Evolutionary conservation across 2,888 invertebrate species (phyloP).

Genomic region (Antheraea yamamai): DNA sequence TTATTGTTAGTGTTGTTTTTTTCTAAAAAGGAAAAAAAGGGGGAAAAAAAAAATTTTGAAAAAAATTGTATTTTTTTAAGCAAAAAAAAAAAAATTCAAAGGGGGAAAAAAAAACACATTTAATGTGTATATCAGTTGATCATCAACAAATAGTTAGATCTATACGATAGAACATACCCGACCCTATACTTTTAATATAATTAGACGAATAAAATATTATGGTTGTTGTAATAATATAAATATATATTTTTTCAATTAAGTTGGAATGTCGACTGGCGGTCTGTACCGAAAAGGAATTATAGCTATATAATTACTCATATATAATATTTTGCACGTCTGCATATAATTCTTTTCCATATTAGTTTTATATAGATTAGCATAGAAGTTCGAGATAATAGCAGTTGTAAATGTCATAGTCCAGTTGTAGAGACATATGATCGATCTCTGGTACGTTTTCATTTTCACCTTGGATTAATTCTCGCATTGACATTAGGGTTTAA

Average conservation of each 20-base stretch:
- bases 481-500: too few relatives aligned
- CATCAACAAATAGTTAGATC: not conserved
- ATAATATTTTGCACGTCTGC: not conserved
- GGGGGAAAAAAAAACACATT: too few relatives aligned
- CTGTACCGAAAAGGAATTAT: not conserved
- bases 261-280: slow-evolving; percentile 36
- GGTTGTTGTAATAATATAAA: slow-evolving; percentile 61
- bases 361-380: not conserved
- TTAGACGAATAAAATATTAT: slow-evolving; percentile 41
- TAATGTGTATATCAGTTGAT: not conserved
- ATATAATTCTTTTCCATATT: not conserved
- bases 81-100: not conserved
- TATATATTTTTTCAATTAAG: slow-evolving; percentile 66
- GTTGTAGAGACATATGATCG: not conserved
- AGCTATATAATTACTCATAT: not conserved
- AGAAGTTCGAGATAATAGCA: not conserved
- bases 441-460: too few relatives aligned
- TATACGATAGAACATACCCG: not conserved
- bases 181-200: slow-evolving; percentile 26
- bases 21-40: too few relatives aligned
- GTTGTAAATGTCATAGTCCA: not conserved
- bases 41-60: too few relatives aligned
- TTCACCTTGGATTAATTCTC: too few relatives aligned
- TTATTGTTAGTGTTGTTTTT: too few relatives aligned
- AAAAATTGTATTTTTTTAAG: too few relatives aligned